These are phyloP conservation scores for Galerucella calmariensis DNA, from an alignment of 2,888 invertebrate genomes.

Conservation along the genomic window DNA sequence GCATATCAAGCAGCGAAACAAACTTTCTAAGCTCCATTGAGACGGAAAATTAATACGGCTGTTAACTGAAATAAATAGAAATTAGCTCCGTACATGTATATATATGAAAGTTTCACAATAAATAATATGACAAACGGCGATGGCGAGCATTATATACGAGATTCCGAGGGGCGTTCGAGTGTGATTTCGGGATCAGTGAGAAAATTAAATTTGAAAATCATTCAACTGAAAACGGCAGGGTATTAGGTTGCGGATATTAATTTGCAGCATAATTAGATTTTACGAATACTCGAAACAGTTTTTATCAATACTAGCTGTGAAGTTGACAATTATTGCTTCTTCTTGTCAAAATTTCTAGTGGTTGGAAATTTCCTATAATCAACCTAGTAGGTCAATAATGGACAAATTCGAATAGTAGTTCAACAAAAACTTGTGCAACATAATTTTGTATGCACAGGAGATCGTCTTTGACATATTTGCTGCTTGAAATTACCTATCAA, in stretches of 20 bases:
- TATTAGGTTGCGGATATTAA: background rate
- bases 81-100: constrained; percentile 25
- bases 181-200: background rate
- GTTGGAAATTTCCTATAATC: no score
- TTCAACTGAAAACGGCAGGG: background rate
- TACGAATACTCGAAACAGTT: no score
- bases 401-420: no score
- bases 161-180: constrained; percentile 3
- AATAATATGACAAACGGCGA: constrained; percentile 29
- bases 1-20: constrained; percentile 11
- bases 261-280: background rate
- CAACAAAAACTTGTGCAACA: no score
- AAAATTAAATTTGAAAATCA: constrained; percentile 9
- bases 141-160: background rate
- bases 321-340: no score
- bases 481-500: no score
- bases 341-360: no score
- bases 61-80: constrained; percentile 39
- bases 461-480: no score
- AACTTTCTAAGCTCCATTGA: constrained; percentile 30
- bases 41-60: constrained; percentile 38
- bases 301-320: no score
- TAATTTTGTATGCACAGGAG: no score
- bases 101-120: constrained; percentile 37
- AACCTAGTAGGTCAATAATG: no score